Percentiles rank a stretch among this genome's conserved stretches.
Conservation (phyloP, 1,140 invertebrate genomes). For the Tetraneura akinire region DNA sequence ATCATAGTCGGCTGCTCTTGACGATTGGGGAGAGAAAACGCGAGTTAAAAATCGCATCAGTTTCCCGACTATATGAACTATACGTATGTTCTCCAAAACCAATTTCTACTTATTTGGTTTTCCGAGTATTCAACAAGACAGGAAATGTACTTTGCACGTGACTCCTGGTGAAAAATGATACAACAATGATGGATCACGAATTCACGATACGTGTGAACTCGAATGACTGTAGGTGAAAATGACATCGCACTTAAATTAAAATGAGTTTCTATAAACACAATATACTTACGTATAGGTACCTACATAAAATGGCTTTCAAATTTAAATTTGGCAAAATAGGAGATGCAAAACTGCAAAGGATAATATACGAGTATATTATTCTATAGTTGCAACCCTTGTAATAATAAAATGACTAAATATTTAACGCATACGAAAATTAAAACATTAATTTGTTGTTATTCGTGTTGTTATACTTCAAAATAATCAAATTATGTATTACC, state of each 20-base stretch:
- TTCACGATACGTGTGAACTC: slow-evolving; percentile 36
- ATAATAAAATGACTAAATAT: background rate
- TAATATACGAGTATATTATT: no score
- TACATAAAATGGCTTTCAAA: slow-evolving; percentile 38
- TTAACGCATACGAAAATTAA: background rate
- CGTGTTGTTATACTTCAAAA: no score
- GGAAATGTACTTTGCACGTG: slow-evolving; percentile 33
- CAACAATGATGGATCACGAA: slow-evolving; percentile 40
- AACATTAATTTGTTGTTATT: background rate
- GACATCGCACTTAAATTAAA: slow-evolving; percentile 36
- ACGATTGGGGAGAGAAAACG: background rate
- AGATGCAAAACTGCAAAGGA: background rate
- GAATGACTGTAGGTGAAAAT: slow-evolving; percentile 16
- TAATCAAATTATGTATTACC: no score
- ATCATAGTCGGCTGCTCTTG: slow-evolving; percentile 21
- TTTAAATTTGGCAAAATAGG: background rate
- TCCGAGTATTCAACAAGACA: slow-evolving; percentile 23
- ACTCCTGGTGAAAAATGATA: slow-evolving; percentile 37
- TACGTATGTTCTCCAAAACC: slow-evolving; percentile 10
- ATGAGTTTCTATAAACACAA: no score
- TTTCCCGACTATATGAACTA: background rate
- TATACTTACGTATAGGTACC: no score
- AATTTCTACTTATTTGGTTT: slow-evolving; percentile 43
- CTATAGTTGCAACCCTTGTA: background rate
- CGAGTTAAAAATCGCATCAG: slow-evolving; percentile 19